Conservation (phyloP, 2,888 invertebrate species). For the Lochmaea capreae region DNA sequence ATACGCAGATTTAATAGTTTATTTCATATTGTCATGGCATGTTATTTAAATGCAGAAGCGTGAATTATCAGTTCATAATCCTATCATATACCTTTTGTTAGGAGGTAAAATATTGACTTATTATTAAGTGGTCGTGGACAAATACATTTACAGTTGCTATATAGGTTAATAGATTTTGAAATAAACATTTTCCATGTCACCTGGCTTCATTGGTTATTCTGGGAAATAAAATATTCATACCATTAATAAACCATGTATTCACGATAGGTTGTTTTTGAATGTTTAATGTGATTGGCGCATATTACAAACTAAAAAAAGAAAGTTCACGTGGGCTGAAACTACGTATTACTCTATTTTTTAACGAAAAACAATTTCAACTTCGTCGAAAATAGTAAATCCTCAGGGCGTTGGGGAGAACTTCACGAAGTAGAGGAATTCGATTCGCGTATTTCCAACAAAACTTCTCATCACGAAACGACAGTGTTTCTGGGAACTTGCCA, state of each 20-base stretch:
- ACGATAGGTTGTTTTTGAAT: background rate
- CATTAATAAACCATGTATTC: background rate
- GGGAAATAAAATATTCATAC: background rate
- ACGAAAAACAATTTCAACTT: conserved; percentile 2
- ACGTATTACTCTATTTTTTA: background rate
- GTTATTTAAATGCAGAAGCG: too few relatives aligned
- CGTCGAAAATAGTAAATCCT: conserved; percentile 8
- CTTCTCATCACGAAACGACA: conserved; percentile 6
- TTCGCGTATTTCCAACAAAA: background rate
- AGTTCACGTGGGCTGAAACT: background rate
- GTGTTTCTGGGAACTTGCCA: conserved; percentile 16
- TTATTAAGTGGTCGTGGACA: too few relatives aligned
- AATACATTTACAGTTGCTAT: too few relatives aligned
- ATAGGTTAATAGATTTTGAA: too few relatives aligned
- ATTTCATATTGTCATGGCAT: too few relatives aligned
- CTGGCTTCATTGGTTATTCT: background rate
- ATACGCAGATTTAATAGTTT: too few relatives aligned
- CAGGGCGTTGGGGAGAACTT: background rate
- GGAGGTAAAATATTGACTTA: too few relatives aligned
- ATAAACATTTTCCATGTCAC: background rate
- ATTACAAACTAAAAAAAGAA: conserved; percentile 1
- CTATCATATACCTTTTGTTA: too few relatives aligned
- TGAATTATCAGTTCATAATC: too few relatives aligned
- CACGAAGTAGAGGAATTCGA: conserved; percentile 7
- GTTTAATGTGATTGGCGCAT: background rate